phyloP scores from a whole-genome alignment of 2,797 vertebrate genomes.

The Anabacerthia variegaticeps region DNA sequence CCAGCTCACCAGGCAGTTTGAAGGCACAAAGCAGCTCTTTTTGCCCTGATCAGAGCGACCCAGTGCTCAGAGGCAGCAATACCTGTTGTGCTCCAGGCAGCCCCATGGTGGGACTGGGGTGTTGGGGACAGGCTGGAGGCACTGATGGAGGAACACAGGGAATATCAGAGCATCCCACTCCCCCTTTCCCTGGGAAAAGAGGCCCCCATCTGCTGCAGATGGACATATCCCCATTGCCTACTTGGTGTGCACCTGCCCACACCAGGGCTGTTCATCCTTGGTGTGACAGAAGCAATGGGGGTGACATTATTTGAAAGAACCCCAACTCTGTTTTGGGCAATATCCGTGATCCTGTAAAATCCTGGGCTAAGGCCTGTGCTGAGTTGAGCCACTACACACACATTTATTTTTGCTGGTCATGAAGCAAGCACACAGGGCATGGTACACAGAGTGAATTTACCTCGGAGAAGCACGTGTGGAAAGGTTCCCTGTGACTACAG shows the following conservation, averaged over 20 bases:
- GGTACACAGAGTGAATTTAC: background rate
- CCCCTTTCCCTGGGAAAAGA: background rate
- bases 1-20: background rate
- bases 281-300: background rate
- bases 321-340: background rate
- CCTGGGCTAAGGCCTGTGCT: background rate
- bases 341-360: background rate
- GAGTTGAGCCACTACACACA: background rate
- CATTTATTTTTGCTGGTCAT: background rate
- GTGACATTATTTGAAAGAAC: background rate
- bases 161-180: background rate
- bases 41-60: background rate
- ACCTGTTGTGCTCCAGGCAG: background rate
- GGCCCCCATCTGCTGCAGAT: slow-evolving; percentile 1
- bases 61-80: background rate
- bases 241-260: background rate
- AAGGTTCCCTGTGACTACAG: background rate
- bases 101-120: rapidly evolving
- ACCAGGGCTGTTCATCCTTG: background rate
- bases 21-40: background rate
- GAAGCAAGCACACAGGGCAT: background rate
- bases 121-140: background rate
- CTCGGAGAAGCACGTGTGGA: rapidly evolving
- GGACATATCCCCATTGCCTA: background rate
- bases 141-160: background rate